Base-by-base conservation (phyloP, 2,113 vertebrate genomes). In the Bufo gargarizans region DNA sequence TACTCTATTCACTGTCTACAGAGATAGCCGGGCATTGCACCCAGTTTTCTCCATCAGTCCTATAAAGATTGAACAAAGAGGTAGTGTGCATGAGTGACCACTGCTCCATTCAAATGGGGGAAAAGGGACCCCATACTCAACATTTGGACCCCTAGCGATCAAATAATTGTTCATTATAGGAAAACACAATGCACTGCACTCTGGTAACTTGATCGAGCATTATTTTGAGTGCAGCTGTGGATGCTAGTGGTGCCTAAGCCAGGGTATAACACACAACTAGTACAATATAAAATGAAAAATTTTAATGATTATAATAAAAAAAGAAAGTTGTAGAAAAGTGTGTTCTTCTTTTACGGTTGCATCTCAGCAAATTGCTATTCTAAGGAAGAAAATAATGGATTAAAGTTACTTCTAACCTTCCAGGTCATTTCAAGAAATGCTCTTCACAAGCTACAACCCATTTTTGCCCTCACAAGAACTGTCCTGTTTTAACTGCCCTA, bases 401-500 rank as follows among this genome's bases (percentile, higher is more conserved):
- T 22, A 49, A 65, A 14, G 58, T 49, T 82, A n/a, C 19, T 4
- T 49, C 65, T 61, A 84, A 84, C 9, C 63, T 71, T 84, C 49
- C 65, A 84, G 82, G 82, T 67, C 82, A 84, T 7, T 53, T 20
- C 65, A 65, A 63, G 20, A 71, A 55, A 6, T 14, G 6, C 49
- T 50, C 47, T 67, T 67, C 63, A 83, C 45, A 53, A 84, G n/a
- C 49, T 67, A 71, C 49, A 69, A 69, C 47, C 20, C 82, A 69
- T 45, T n/a, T 74, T 50, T 61, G 17, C 63, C 82, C 82, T 67
- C 81, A 71, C 14, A 84, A 84, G 82, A 71, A 61, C 76, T 77
- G 56, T 77, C 55, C 71, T 86, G 85, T 53, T 86, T 76, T 86
- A 86, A 77, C 53, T 80, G 76, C n/a, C 82, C 82, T 84, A 84